A percentile compares a stretch with the other conserved stretches of the same genome.
Conservation (phyloP, 2,888 invertebrate genomes). For the Oeneis ivallda region DNA sequence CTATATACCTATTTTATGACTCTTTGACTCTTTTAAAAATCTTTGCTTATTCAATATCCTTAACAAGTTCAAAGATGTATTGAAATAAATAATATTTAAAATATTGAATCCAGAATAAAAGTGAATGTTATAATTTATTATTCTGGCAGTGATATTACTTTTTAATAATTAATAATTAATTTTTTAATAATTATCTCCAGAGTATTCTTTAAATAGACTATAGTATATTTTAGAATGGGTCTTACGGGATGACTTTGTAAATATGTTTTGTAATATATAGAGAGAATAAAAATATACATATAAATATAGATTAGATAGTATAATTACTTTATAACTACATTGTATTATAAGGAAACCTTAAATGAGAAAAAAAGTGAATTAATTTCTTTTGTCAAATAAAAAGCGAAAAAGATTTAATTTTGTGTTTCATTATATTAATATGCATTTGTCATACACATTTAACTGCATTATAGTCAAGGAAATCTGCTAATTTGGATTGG, state of each 20-base stretch:
- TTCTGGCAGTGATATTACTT: constrained; percentile 5
- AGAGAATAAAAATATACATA: constrained; percentile 70
- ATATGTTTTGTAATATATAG: constrained; percentile 80
- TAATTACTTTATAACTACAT: constrained; percentile 78
- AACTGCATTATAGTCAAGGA: too few species aligned
- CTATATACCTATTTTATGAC: too few species aligned
- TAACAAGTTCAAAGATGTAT: neutral
- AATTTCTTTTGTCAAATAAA: constrained; percentile 81
- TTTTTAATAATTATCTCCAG: neutral
- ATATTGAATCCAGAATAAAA: neutral
- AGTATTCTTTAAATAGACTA: constrained; percentile 42
- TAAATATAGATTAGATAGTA: constrained; percentile 75
- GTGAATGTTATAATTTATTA: neutral
- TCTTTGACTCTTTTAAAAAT: too few species aligned
- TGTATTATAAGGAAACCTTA: constrained; percentile 78
- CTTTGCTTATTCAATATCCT: too few species aligned
- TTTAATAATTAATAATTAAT: too few species aligned
- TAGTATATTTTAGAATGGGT: constrained; percentile 61
- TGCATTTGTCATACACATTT: too few species aligned
- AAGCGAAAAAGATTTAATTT: constrained; percentile 66
- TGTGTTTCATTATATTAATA: constrained; percentile 54
- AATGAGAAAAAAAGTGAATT: constrained; percentile 75
- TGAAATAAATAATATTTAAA: neutral
- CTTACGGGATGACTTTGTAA: constrained; percentile 77
- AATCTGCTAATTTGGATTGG: too few species aligned